These are phyloP conservation scores for Kryptolebias ocellatus DNA, from an alignment of 2,797 vertebrate species.

Conservation along the genomic window DNA sequence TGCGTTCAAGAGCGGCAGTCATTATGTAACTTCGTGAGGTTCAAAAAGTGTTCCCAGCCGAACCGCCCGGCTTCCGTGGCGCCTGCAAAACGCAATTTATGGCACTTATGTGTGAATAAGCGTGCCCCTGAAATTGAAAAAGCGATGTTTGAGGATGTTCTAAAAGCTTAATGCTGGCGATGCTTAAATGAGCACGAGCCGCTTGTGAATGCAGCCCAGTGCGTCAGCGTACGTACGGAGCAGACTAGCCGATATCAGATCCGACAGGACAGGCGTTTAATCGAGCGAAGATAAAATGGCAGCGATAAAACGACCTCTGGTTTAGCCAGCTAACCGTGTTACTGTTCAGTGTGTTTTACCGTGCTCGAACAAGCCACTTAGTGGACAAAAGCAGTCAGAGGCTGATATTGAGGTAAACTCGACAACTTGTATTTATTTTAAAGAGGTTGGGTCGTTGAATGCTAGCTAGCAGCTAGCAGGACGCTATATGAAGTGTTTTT, in stretches of 20 bases:
- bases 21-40: constrained; percentile 57
- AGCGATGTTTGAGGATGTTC: accelerated
- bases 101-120: accelerated
- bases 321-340: not conserved
- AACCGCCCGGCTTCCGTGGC: accelerated
- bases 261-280: constrained; percentile 54
- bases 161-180: not conserved
- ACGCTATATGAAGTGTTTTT: not conserved
- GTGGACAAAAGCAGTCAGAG: constrained; percentile 1
- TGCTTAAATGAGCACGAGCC: not conserved
- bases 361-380: not conserved
- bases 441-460: constrained; percentile 33
- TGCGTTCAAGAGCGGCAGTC: constrained; percentile 55
- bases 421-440: not conserved
- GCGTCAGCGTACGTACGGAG: constrained; percentile 35
- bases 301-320: constrained; percentile 53
- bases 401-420: constrained; percentile 6
- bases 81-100: accelerated
- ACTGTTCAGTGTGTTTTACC: not conserved
- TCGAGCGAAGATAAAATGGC: constrained; percentile 47
- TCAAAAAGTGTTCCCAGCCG: not conserved
- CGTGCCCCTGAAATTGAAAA: accelerated
- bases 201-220: constrained; percentile 62
- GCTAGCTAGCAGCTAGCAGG: constrained; percentile 24
- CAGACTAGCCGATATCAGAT: constrained; percentile 65